Percentiles rank a stretch among this genome's conserved stretches.
Conservation (phyloP, 2,797 vertebrate genomes). For the Benthosema pterotum region DNA sequence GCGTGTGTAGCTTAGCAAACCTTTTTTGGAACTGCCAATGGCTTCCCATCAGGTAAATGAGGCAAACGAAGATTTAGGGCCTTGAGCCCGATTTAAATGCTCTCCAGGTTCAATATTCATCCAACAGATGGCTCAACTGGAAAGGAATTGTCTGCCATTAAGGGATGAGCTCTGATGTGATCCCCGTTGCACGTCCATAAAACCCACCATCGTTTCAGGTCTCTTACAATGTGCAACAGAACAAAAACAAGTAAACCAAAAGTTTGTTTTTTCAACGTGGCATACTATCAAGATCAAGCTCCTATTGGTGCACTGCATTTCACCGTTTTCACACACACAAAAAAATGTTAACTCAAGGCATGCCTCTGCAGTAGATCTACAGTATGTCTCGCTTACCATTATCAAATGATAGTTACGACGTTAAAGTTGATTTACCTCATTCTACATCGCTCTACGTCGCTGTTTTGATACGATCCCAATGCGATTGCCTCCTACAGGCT, state of each 20-base stretch:
- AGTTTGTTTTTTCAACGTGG: constrained; percentile 10
- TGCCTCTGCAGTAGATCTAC: no score
- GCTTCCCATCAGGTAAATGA: background rate
- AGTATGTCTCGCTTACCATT: no score
- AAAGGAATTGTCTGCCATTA: constrained; percentile 8
- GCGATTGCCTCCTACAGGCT: no score
- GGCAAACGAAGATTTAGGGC: background rate
- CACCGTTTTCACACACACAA: no score
- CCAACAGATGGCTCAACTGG: constrained; percentile 25
- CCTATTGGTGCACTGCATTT: constrained; percentile 8
- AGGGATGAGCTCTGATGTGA: background rate
- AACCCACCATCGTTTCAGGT: constrained; percentile 10
- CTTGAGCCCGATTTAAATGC: constrained; percentile 2
- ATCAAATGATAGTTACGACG: no score
- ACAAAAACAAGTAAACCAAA: constrained; percentile 16
- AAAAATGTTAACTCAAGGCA: no score
- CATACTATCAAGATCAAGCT: constrained; percentile 16
- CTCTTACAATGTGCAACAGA: constrained; percentile 3
- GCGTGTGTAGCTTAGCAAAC: no score
- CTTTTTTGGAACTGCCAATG: constrained; percentile 17
- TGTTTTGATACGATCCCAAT: no score
- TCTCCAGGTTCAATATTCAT: constrained; percentile 13
- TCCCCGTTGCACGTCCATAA: constrained; percentile 21
- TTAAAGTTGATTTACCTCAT: no score
- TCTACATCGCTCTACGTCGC: no score